These are phyloP conservation scores for Orius insidiosus DNA, from an alignment of 1,140 invertebrate species.

Conservation along the genomic window DNA sequence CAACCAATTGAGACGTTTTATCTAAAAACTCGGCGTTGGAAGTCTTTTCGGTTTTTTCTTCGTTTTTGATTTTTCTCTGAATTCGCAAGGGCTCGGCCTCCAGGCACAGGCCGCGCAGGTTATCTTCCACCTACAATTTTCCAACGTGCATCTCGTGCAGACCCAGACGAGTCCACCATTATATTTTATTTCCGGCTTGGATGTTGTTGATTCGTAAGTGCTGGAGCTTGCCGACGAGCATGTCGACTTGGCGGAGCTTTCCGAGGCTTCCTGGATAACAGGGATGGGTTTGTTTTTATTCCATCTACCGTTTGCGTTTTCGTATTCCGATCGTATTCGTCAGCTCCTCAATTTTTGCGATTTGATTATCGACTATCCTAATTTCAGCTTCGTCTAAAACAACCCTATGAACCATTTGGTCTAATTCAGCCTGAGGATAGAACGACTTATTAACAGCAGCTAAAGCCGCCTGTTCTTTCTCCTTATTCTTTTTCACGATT, in stretches of 20 bases:
- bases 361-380: conserved; percentile 6
- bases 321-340: conserved; percentile 19
- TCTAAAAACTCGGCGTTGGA: too few relatives aligned
- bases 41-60: too few relatives aligned
- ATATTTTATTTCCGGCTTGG: background rate
- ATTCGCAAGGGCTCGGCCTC: conserved; percentile 17
- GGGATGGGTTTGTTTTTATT: conserved; percentile 23
- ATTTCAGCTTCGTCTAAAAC: conserved; percentile 7
- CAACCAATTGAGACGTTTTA: too few relatives aligned
- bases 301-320: conserved; percentile 21
- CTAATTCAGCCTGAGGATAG: conserved; percentile 18
- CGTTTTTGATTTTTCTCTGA: background rate
- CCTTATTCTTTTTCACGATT: conserved; percentile 43
- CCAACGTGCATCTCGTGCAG: conserved; percentile 33
- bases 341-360: conserved; percentile 19
- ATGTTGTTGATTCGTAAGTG: background rate
- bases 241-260: conserved; percentile 22
- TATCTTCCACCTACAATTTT: conserved; percentile 35
- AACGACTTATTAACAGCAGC: conserved; percentile 24
- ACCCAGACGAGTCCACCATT: conserved; percentile 25
- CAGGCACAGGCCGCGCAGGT: conserved; percentile 36
- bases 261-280: conserved; percentile 24
- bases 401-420: background rate
- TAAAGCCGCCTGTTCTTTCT: conserved; percentile 24
- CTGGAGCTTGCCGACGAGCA: conserved; percentile 19